phyloP scores from a whole-genome alignment of 1,140 invertebrate genomes.

The Heliconius nattereri region DNA sequence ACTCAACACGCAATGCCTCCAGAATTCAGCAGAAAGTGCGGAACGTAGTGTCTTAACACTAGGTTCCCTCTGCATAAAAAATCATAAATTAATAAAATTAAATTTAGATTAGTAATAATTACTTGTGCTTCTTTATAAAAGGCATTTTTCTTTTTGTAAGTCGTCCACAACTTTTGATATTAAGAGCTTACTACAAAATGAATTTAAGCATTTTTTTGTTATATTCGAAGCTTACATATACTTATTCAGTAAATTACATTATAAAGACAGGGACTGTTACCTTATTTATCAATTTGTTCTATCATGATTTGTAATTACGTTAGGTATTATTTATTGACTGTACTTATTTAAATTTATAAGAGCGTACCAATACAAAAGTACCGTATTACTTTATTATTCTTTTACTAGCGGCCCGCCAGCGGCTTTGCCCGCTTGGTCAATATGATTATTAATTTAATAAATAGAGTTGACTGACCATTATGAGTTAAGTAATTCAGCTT shows the following conservation, averaged over 20 bases:
- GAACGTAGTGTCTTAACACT: too few species aligned
- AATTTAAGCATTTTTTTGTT: not conserved
- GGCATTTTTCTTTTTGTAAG: not conserved
- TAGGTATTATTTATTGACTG: not conserved
- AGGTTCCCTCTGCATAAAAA: too few species aligned
- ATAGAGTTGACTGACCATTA: too few species aligned
- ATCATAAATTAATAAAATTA: not conserved
- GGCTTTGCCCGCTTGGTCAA: too few species aligned
- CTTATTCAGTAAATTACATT: not conserved
- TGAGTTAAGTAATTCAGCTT: too few species aligned
- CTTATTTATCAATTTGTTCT: not conserved
- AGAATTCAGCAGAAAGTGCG: too few species aligned
- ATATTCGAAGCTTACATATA: not conserved
- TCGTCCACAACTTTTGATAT: not conserved
- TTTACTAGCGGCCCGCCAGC: not conserved
- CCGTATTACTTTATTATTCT: not conserved
- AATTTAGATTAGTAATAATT: not conserved
- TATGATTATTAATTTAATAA: too few species aligned
- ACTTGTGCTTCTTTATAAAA: not conserved
- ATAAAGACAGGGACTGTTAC: not conserved
- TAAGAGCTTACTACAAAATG: not conserved
- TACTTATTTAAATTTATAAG: constrained; percentile 5
- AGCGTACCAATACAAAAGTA: not conserved
- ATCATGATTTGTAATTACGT: not conserved
- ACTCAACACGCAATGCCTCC: too few species aligned